These are phyloP conservation scores for Drosophila birchii DNA, from an alignment of 2,888 invertebrate species.

Conservation along the genomic window DNA sequence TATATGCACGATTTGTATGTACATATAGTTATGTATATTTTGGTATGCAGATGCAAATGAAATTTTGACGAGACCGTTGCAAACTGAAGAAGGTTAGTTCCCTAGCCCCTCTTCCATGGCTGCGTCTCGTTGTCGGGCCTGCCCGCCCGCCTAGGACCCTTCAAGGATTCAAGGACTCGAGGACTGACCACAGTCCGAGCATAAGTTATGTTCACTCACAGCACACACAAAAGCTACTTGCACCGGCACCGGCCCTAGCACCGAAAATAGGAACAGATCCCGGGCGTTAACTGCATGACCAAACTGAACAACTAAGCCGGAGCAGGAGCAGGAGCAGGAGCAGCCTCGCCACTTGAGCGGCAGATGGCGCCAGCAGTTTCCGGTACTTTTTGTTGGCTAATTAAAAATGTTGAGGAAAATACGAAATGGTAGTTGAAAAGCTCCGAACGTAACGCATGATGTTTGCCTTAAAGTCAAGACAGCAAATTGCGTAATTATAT, in stretches of 20 bases:
- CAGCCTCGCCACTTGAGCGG: constrained; percentile 20
- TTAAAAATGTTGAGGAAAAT: constrained; percentile 26
- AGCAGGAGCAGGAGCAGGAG: not conserved
- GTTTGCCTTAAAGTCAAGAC: constrained; percentile 1
- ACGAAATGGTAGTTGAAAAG: not conserved
- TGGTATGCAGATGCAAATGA: constrained; percentile 52
- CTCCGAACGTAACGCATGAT: not conserved
- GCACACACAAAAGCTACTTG: constrained; percentile 18
- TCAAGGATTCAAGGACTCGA: constrained; percentile 1
- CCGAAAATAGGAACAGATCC: constrained; percentile 13
- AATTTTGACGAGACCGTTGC: constrained; percentile 38
- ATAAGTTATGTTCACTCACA: constrained; percentile 19
- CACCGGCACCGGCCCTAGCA: not conserved
- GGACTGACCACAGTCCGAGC: constrained; percentile 13
- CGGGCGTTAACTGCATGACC: constrained; percentile 36
- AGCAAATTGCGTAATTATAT: not conserved
- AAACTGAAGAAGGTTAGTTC: constrained; percentile 22
- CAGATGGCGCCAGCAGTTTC: constrained; percentile 29
- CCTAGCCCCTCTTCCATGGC: not conserved
- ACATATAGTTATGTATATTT: constrained; percentile 12
- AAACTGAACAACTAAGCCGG: constrained; percentile 17
- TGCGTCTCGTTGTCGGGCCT: not conserved
- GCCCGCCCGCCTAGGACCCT: too few relatives aligned
- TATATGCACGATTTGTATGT: constrained; percentile 1
- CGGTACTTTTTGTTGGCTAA: constrained; percentile 32